These are phyloP conservation scores for Trachelipus rathkii DNA, from an alignment of 1,140 invertebrate species.

Conservation along the genomic window DNA sequence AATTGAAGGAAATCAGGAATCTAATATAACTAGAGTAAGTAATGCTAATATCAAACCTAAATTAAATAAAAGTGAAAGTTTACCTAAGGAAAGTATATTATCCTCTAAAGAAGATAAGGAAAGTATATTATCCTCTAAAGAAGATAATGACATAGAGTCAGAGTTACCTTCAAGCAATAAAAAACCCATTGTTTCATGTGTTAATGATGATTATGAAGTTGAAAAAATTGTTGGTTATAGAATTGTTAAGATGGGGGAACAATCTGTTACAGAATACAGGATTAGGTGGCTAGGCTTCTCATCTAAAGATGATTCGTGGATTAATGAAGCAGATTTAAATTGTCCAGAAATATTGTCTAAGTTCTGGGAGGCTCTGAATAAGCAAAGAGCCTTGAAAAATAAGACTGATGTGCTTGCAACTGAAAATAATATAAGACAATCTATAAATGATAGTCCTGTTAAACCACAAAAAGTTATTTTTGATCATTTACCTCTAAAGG, in stretches of 20 bases:
- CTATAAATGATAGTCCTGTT: too few relatives aligned
- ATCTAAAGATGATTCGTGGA: conserved; percentile 32
- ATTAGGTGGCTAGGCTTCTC: conserved; percentile 32
- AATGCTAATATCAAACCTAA: neutral
- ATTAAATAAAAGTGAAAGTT: neutral
- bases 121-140: neutral
- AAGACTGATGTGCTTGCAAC: neutral
- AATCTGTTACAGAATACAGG: conserved; percentile 23
- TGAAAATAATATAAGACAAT: too few relatives aligned
- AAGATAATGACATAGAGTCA: neutral
- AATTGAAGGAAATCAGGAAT: neutral
- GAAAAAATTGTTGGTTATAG: conserved; percentile 35
- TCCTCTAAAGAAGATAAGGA: neutral
- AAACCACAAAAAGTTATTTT: too few relatives aligned
- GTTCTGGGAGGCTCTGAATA: conserved; percentile 24
- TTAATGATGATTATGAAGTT: conserved; percentile 32
- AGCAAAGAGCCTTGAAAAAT: neutral
- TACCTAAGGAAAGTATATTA: neutral
- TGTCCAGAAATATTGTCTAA: conserved; percentile 27
- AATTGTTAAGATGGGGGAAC: conserved; percentile 13
- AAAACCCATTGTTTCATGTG: neutral
- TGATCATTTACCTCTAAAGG: too few relatives aligned
- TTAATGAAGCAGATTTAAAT: conserved; percentile 36
- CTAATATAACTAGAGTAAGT: neutral
- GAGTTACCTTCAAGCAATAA: conserved; percentile 2